Percentiles rank a stretch among this genome's conserved stretches.
Evolutionary conservation across 1,140 invertebrate species (phyloP).

Genomic region (Scaptomyza montana): DNA sequence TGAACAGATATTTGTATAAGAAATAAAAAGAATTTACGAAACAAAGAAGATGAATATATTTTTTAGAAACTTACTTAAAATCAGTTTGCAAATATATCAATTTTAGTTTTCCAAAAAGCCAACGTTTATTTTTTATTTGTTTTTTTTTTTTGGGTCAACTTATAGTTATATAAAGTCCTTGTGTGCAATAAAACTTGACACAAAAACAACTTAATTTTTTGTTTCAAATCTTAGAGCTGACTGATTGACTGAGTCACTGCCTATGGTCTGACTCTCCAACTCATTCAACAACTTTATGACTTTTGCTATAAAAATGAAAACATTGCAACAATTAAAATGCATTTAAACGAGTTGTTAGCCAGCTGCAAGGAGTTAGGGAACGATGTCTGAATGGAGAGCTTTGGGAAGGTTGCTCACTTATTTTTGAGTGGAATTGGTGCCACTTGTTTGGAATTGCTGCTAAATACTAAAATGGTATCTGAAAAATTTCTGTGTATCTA

Average conservation of each 20-base stretch:
- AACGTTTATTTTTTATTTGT: too few species aligned
- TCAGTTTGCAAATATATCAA: background rate
- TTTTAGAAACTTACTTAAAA: constrained; percentile 3
- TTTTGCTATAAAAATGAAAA: constrained; percentile 9
- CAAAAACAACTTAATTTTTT: constrained; percentile 31
- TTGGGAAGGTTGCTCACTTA: constrained; percentile 1
- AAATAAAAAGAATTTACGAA: too few species aligned
- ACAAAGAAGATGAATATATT: too few species aligned
- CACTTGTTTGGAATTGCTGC: constrained; percentile 33
- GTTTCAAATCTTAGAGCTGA: background rate
- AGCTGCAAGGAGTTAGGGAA: constrained; percentile 3
- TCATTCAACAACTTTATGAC: constrained; percentile 2
- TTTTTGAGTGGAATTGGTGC: too few species aligned
- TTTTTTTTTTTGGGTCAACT: constrained; percentile 32
- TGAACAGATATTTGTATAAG: background rate
- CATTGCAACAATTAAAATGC: constrained; percentile 59
- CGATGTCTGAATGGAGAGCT: background rate
- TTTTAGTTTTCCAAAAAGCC: too few species aligned
- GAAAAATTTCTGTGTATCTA: constrained; percentile 55
- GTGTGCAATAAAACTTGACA: constrained; percentile 14
- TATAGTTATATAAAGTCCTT: constrained; percentile 35
- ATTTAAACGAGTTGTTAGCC: constrained; percentile 47
- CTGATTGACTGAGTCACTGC: constrained; percentile 33
- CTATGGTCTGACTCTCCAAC: background rate
- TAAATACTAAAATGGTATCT: constrained; percentile 59